Percentiles rank a stretch among this genome's conserved stretches.
phyloP scores from a whole-genome alignment of 2,113 vertebrate genomes.

The Psammodynastes pulverulentus region DNA sequence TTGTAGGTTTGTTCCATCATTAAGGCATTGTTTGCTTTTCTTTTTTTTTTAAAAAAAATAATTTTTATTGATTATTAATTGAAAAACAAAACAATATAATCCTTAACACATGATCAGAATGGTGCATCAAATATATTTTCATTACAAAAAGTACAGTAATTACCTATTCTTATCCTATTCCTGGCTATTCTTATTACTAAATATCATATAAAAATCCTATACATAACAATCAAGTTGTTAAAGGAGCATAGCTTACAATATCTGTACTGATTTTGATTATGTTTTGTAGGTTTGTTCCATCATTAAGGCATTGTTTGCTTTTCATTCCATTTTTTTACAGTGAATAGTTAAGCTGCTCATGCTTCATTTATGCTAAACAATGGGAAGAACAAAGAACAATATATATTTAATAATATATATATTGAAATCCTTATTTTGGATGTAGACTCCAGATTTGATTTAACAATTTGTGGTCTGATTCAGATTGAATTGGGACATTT shows the following conservation, averaged over 20 bases:
- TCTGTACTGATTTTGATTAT: not conserved
- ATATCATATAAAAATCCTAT: no score
- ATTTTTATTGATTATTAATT: no score
- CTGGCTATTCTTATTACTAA: no score
- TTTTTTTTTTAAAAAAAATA: no score
- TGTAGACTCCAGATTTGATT: not conserved
- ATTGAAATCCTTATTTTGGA: not conserved
- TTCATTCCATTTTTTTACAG: not conserved
- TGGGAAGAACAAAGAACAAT: not conserved
- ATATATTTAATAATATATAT: no score
- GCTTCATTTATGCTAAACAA: not conserved
- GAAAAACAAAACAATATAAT: no score
- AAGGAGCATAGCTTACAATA: not conserved
- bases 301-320: not conserved
- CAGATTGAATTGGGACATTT: not conserved
- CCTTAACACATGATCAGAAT: no score
- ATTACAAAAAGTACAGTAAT: no score
- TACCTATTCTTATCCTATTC: no score
- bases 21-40: not conserved
- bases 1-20: not conserved
- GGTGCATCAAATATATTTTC: no score
- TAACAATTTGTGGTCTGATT: not conserved
- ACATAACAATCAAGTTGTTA: not conserved
- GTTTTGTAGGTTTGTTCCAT: not conserved
- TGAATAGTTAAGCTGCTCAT: not conserved